Percentiles rank a stretch among this genome's conserved stretches.
These are phyloP conservation scores for Stegostoma tigrinum DNA, from an alignment of 2,113 vertebrate genomes.

Conservation along the genomic window DNA sequence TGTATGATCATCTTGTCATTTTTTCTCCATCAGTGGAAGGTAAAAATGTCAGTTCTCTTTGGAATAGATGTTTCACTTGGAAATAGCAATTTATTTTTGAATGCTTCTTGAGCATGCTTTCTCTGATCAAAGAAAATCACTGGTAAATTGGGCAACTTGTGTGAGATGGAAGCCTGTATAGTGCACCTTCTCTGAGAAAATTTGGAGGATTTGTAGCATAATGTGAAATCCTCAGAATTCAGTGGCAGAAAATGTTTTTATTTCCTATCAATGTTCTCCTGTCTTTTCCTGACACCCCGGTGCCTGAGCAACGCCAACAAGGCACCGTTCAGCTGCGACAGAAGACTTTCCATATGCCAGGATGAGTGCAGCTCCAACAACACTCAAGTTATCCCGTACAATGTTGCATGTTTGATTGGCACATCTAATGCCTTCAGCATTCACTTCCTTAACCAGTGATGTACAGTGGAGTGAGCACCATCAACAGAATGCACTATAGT, in stretches of 20 bases:
- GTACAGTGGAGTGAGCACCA: no score
- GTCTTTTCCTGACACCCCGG: no score
- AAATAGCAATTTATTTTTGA: not conserved
- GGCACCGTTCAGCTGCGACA: no score
- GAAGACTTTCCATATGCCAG: no score
- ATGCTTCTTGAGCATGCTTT: not conserved
- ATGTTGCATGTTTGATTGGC: no score
- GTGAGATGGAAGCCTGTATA: not conserved
- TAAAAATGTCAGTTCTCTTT: slow-evolving; percentile 41
- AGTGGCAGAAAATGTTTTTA: not conserved
- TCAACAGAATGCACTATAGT: no score
- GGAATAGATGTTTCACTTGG: not conserved
- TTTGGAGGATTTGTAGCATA: not conserved
- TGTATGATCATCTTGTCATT: slow-evolving; percentile 86
- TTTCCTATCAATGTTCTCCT: not conserved
- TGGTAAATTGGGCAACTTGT: not conserved
- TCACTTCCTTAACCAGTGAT: no score
- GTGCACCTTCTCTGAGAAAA: not conserved
- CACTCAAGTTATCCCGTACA: no score
- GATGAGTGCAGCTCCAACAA: no score
- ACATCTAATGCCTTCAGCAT: no score
- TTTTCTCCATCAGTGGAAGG: slow-evolving; percentile 95
- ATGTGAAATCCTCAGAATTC: not conserved
- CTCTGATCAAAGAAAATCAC: not conserved
- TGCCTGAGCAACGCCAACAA: no score